Evolutionary conservation across 2,797 vertebrate genomes (phyloP), one percentile per base, ranked within the genome.

Genomic region (Scomberomorus guttatus): DNA sequence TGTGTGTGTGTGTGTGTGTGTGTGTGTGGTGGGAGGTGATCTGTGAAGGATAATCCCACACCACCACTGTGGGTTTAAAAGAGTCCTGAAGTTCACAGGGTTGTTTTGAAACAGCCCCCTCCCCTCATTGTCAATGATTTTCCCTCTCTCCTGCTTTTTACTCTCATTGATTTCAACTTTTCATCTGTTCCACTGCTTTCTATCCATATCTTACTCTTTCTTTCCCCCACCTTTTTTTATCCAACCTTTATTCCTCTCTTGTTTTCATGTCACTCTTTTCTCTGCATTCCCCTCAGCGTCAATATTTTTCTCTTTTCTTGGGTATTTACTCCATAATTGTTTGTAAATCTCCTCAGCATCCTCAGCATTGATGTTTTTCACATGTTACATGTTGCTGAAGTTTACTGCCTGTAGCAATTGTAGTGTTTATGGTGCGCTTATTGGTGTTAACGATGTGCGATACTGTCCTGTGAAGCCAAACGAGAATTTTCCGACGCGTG

Each of bases 31-130:
- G 29, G 29, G 29, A 5, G 29, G 64, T 71, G 62, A 68, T 75
- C 48, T 79, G 63, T 79, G 72, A 75, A 81, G 72, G 77, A 63
- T 82, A 87, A 91, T 88, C 77, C 57, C n/a, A 55, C 37, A 62
- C 56, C 18, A 56, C 32, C 34, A 42, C 11, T 3, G 1, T 6
- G 17, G 52, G 68, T 82, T 88, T 82, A 60, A 71, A 80, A 13
- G 24, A 75, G 79, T 87, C 70, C 12, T 54, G 10, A 25, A 51
- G 77, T 83, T 87, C 65, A 78, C 20, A 18, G 42, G 8, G 10
- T 64, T 81, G 69, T 83, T 82, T 58, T 72, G 62, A 82, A 77
- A 67, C 24, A 6, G 10, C 29, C 25, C n/a, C 17, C 50, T 61
- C 39, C 11, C 13, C 7, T 44, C 34, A 6, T 25, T 37, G 5